Conservation (phyloP, 2,797 vertebrate genomes). For the Parauchenoglanis ngamensis region DNA sequence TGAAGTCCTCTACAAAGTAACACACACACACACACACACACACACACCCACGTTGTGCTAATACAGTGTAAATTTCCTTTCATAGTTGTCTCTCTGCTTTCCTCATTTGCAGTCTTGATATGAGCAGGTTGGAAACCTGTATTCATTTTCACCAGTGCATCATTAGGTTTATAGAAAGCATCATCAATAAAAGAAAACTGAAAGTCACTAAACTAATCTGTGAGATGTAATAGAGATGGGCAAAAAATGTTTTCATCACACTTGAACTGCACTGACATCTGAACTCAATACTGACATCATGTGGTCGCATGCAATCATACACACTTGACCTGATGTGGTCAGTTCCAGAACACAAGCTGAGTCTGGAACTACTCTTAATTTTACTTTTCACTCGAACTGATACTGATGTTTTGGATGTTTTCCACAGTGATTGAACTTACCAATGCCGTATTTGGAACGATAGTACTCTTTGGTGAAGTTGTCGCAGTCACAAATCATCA, state of each 20-base stretch:
- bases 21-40: conserved; percentile 20
- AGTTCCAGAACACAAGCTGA: background rate
- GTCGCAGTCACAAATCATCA: conserved; percentile 89
- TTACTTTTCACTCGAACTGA: background rate
- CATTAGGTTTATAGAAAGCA: background rate
- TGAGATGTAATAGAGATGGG: background rate
- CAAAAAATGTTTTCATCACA: background rate
- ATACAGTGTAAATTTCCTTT: conserved; percentile 28
- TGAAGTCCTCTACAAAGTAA: conserved; percentile 81
- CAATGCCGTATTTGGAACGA: conserved; percentile 82
- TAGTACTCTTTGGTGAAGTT: conserved; percentile 90
- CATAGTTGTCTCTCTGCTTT: conserved; percentile 27
- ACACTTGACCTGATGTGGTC: background rate
- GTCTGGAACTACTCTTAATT: background rate
- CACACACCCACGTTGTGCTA: conserved; percentile 39
- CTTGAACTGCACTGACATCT: background rate
- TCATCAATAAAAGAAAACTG: background rate
- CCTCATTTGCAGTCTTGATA: conserved; percentile 40
- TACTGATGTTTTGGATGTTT: background rate
- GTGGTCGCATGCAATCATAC: conserved; percentile 76
- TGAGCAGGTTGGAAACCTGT: background rate
- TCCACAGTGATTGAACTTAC: conserved; percentile 72
- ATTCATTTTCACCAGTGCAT: conserved; percentile 19
- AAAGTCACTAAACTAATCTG: background rate
- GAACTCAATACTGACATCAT: conserved; percentile 67